phyloP scores from a whole-genome alignment of 2,888 invertebrate genomes.

The Tupiocoris notatus region DNA sequence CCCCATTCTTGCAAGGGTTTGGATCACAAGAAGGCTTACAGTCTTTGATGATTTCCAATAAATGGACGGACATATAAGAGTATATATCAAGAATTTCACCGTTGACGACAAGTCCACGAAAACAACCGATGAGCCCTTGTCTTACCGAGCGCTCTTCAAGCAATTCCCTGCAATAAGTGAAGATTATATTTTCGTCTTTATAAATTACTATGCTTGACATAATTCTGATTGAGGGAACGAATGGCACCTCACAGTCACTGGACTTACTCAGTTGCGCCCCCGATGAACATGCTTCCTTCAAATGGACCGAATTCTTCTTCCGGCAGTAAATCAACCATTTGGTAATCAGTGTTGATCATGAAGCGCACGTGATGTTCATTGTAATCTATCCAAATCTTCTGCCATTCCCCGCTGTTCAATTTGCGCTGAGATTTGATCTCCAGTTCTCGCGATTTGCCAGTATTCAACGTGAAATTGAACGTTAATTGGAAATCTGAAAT shows the following conservation, averaged over 20 bases:
- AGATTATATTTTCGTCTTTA: too few species aligned
- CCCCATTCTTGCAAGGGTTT: conserved; percentile 89
- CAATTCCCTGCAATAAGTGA: conserved; percentile 71
- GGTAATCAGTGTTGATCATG: conserved; percentile 86
- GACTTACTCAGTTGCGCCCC: conserved; percentile 86
- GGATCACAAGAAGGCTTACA: conserved; percentile 93
- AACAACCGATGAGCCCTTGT: conserved; percentile 90
- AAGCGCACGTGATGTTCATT: conserved; percentile 90
- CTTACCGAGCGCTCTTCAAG: conserved; percentile 78
- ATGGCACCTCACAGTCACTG: too few species aligned
- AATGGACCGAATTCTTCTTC: conserved; percentile 90
- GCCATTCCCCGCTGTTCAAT: conserved; percentile 92
- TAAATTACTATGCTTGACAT: too few species aligned
- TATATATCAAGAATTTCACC: conserved; percentile 87
- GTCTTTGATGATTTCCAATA: conserved; percentile 87
- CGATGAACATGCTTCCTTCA: conserved; percentile 91
- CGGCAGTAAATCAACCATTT: conserved; percentile 79
- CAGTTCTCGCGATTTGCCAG: conserved; percentile 75
- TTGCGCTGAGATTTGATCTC: conserved; percentile 78
- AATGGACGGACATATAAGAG: conserved; percentile 87
- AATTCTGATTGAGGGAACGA: too few species aligned
- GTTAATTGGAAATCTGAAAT: conserved; percentile 75
- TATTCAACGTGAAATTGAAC: conserved; percentile 85
- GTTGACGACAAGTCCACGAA: conserved; percentile 87
- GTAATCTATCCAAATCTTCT: conserved; percentile 93